Evolutionary conservation across 1,140 invertebrate species (phyloP), one percentile per base, ranked within the genome.

Genomic region (Oreohelix idahoensis): DNA sequence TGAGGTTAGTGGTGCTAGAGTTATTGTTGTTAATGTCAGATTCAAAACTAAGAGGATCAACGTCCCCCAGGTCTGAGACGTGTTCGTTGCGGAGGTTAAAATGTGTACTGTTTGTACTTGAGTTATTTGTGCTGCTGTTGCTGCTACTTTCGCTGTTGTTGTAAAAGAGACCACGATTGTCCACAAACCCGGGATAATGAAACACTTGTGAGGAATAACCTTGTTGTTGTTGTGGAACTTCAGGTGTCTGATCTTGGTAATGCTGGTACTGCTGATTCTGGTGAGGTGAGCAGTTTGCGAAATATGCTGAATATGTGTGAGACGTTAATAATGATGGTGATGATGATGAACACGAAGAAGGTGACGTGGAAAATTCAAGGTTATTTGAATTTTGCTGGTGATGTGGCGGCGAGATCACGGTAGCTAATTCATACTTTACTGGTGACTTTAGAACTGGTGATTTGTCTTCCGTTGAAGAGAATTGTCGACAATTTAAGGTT

Each of bases 21-120:
- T 58, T n/a, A n/a, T 58, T 58, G 53, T 66, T 66, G 63, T 66
- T 29, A 35, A 66, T 66, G 63, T 66, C 63, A 8, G 63, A 32
- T 66, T 32, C 29, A 35, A 32, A 32, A 10, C n/a, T 29, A 32
- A 32, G 29, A 8, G 29, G 17, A 5, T 32, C 20, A 1, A 66
- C 2, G 17, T 66, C 63, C 4, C 8, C 20, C 2, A 32, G 29
- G 17, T 35, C 63, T 35, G n/a, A 11, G 5, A 32, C 13, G 53
- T 23, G n/a, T 66, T 32, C n/a, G 29, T 17, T 23, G n/a, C 32
- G 63, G 29, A 66, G 1, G 29, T 66, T 10, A 32, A 13, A 66
- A 11, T n/a, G 23, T 15, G 53, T 58, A 58, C 53, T 58, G 53
- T 58, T 58, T 23, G 10, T 23, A 23, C 20, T 20, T 5, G 1